phyloP scores from a whole-genome alignment of 2,888 invertebrate species.

The Malachius bipustulatus region DNA sequence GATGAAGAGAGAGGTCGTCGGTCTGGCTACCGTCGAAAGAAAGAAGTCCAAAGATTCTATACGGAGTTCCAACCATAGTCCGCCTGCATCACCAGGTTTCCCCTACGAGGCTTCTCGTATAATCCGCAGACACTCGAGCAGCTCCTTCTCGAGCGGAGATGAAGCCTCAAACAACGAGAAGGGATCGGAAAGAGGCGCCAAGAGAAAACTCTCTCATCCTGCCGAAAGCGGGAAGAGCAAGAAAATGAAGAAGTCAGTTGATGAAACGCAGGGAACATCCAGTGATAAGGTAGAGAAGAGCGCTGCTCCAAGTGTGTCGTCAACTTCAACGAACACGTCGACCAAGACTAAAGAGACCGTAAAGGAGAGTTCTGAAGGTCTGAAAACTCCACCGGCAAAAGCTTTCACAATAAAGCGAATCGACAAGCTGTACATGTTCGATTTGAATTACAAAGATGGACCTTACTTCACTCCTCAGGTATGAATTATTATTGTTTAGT shows the following conservation, averaged over 20 bases:
- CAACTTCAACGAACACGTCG: conserved; percentile 1
- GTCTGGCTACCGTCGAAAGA: conserved; percentile 21
- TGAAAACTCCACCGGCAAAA: no score
- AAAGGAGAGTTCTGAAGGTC: no score
- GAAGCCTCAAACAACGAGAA: conserved; percentile 36
- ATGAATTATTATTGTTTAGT: no score
- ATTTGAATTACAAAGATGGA: no score
- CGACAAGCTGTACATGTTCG: no score
- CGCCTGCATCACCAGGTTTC: conserved; percentile 47
- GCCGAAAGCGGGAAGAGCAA: conserved; percentile 19
- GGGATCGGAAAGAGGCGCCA: conserved; percentile 32
- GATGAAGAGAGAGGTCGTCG: conserved; percentile 12
- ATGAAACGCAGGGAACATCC: conserved; percentile 17
- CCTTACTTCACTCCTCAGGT: no score
- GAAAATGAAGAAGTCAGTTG: conserved; percentile 36
- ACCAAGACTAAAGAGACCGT: conserved; percentile 28
- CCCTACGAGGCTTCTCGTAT: conserved; percentile 68
- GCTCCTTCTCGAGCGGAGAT: conserved; percentile 52
- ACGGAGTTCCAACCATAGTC: conserved; percentile 31
- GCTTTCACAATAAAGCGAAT: no score
- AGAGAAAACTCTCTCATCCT: conserved; percentile 10
- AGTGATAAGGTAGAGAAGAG: no score
- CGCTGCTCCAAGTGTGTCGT: no score
- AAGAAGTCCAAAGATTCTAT: conserved; percentile 36
- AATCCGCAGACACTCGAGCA: conserved; percentile 70